These are phyloP conservation scores for Lordiphosa clarofinis DNA, from an alignment of 1,140 invertebrate species.

Conservation along the genomic window DNA sequence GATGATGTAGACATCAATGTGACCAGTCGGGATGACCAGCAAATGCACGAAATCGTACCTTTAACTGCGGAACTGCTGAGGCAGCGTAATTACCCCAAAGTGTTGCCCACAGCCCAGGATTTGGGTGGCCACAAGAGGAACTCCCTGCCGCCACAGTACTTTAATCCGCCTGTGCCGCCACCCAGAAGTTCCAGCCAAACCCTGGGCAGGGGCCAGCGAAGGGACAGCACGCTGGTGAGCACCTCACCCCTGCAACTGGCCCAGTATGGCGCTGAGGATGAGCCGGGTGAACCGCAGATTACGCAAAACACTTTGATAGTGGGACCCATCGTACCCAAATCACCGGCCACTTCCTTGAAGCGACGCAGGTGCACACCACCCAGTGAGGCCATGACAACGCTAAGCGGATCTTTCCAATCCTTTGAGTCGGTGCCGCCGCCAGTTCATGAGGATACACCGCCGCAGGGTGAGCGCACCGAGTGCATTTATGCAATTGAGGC, in stretches of 20 bases:
- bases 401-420: constrained; percentile 66
- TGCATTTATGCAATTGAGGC: constrained; percentile 61
- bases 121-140: constrained; percentile 49
- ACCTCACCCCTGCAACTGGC: constrained; percentile 80
- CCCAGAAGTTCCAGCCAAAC: constrained; percentile 79
- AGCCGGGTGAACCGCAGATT: constrained; percentile 77
- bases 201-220: constrained; percentile 79
- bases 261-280: constrained; percentile 75
- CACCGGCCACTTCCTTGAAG: constrained; percentile 48
- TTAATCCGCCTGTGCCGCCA: constrained; percentile 82
- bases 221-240: constrained; percentile 70
- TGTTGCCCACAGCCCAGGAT: constrained; percentile 83
- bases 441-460: constrained; percentile 55
- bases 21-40: constrained; percentile 81
- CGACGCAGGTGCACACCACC: constrained; percentile 14
- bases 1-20: constrained; percentile 85
- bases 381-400: constrained; percentile 13
- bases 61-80: constrained; percentile 85
- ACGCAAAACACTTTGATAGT: constrained; percentile 81
- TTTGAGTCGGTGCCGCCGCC: constrained; percentile 63
- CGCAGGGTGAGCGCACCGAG: constrained; percentile 65
- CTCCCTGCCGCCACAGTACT: constrained; percentile 68
- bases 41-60: constrained; percentile 34
- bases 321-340: constrained; percentile 81
- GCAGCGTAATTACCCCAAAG: constrained; percentile 89